phyloP scores from a whole-genome alignment of 1,140 invertebrate species.

The Cydia strobilella region DNA sequence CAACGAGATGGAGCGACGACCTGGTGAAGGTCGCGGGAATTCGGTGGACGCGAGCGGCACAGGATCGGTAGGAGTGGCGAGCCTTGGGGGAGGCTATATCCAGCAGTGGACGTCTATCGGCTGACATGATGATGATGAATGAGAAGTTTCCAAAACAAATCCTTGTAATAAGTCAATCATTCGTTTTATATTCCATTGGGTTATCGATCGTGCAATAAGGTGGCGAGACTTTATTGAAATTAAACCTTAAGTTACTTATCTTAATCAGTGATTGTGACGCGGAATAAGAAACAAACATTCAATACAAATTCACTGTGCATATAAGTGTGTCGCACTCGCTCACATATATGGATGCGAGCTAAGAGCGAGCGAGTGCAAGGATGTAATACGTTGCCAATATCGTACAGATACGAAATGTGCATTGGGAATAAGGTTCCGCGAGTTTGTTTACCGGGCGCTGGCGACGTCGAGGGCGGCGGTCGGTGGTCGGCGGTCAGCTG shows the following conservation, averaged over 20 bases:
- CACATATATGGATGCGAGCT: not conserved
- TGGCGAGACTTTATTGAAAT: conserved; percentile 46
- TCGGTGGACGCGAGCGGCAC: no score
- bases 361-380: not conserved
- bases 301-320: conserved; percentile 17
- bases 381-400: not conserved
- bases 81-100: no score
- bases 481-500: conserved; percentile 37
- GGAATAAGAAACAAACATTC: not conserved
- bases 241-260: conserved; percentile 44
- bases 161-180: not conserved
- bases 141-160: no score
- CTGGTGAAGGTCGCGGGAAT: no score
- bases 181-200: not conserved
- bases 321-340: not conserved
- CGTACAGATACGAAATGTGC: not conserved
- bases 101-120: no score
- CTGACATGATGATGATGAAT: no score
- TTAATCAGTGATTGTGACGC: conserved; percentile 53
- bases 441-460: conserved; percentile 66
- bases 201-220: conserved; percentile 24
- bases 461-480: conserved; percentile 54
- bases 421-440: not conserved
- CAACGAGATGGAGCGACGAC: no score
- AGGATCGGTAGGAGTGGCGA: no score